Percentiles rank a stretch among this genome's conserved stretches.
phyloP scores from a whole-genome alignment of 2,797 vertebrate genomes.

The Poeciliopsis gracilis region DNA sequence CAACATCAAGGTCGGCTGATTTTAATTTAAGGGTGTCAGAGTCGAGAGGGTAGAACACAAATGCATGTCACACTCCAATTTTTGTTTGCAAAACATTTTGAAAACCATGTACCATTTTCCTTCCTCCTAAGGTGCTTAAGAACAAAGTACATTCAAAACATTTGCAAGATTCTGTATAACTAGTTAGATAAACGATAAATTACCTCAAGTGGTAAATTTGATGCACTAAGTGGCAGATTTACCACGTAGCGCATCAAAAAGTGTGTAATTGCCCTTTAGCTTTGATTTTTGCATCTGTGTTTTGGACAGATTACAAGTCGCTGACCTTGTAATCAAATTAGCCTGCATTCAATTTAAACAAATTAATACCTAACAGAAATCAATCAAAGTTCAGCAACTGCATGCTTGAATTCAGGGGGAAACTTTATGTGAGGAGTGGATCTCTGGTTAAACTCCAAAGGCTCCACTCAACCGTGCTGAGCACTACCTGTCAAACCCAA shows the following conservation, averaged over 20 bases:
- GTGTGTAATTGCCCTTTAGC: not conserved
- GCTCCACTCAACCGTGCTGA: slow-evolving; percentile 52
- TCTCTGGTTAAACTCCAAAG: slow-evolving; percentile 49
- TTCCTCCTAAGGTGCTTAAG: not conserved
- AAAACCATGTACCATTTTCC: not conserved
- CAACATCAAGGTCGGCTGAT: not conserved
- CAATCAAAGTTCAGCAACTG: slow-evolving; percentile 75
- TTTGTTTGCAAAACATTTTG: not conserved
- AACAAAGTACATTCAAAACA: not conserved
- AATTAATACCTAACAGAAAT: slow-evolving; percentile 58
- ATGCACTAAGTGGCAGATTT: not conserved
- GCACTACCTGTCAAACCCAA: slow-evolving; percentile 59
- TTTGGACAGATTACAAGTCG: slow-evolving; percentile 39
- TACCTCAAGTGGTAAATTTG: not conserved
- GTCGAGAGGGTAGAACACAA: not conserved
- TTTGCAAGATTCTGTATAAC: not conserved
- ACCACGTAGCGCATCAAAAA: not conserved
- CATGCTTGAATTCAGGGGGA: slow-evolving; percentile 57
- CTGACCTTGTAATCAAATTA: slow-evolving; percentile 65
- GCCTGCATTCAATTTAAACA: slow-evolving; percentile 58
- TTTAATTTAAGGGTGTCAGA: not conserved
- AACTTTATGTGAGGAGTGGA: slow-evolving; percentile 68
- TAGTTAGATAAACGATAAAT: not conserved
- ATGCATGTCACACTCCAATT: not conserved
- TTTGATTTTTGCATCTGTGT: slow-evolving; percentile 9